These are phyloP conservation scores for Spisula solida DNA, from an alignment of 2,888 invertebrate genomes.

Conservation along the genomic window DNA sequence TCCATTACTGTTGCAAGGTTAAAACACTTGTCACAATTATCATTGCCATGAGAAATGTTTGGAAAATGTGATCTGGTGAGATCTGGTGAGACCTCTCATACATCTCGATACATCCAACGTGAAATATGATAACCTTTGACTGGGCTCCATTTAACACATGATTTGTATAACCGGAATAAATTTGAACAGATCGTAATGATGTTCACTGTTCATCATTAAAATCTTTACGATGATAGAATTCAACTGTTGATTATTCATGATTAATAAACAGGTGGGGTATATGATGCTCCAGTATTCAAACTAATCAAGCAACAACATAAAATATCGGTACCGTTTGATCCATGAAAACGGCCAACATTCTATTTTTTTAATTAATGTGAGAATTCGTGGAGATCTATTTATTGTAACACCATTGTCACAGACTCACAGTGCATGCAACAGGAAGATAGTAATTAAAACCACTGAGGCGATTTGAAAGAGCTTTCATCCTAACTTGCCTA, in stretches of 20 bases:
- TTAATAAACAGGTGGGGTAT: slow-evolving; percentile 26
- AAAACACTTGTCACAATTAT: not conserved
- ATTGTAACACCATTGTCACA: not conserved
- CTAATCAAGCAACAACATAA: slow-evolving; percentile 3
- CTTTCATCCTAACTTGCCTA: no score
- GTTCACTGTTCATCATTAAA: not conserved
- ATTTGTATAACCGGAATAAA: not conserved
- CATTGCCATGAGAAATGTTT: slow-evolving; percentile 9
- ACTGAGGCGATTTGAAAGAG: no score
- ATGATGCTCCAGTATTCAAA: slow-evolving; percentile 26
- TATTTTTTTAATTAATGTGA: not conserved
- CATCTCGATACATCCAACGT: not conserved
- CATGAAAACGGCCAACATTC: not conserved
- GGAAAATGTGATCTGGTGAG: not conserved
- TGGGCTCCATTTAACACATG: not conserved
- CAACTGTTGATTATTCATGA: not conserved
- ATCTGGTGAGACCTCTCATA: no score
- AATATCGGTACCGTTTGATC: not conserved
- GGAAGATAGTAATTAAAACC: not conserved
- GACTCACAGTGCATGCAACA: not conserved
- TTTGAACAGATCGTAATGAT: not conserved
- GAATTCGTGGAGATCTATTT: not conserved
- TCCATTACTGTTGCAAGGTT: not conserved
- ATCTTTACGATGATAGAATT: not conserved
- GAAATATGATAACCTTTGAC: not conserved